Base-by-base conservation (phyloP, 2,797 vertebrate species). In the Etheostoma perlongum region DNA sequence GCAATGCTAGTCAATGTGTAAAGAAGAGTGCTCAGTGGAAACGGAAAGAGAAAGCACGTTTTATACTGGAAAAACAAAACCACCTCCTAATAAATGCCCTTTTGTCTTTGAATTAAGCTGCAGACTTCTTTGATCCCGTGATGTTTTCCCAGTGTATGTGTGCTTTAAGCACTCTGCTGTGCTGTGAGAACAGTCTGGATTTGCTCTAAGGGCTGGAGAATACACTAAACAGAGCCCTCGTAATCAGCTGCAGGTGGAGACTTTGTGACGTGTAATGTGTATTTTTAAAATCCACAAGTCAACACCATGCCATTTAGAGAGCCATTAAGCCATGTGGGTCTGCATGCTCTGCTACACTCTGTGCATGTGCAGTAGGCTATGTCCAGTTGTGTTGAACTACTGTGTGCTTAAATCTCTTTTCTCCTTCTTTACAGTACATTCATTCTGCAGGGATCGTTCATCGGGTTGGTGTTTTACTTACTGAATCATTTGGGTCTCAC, bases 391-490 rank as follows among this genome's bases (percentile, higher is more conserved):
- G 16, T 3, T 54, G 23, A 52, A 48, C 21, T 52, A 2, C 27
- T 19, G 18, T 64, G 19, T 47, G 8, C 40, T 73, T 44, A 30
- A 59, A 72, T 18, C 61, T 63, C 4, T 68, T 0, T 68, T 80
- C 18, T 85, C 47, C 36, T 77, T 84, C 73, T 65, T 80, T 77
- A 16, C 89, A 96, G 96, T 96, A 96, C 40, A 96, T 96, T 71
- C 96, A 96, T 79, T 96, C 96, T 77, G 95, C 95, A 67, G 96
- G 96, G 33, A 96, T 96, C 84, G 91, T 96, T 78, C 96, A 96
- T 84, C 94, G 96, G 95, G 95, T 96, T 79, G 63, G 95, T 95
- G 81, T 60, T 65, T 67, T 2, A 23, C 16, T 46, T 21, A 23
- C 25, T 6, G 1, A 4, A 16, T 21, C 18, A 21, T 33, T 5